Conservation (phyloP, 2,797 vertebrate genomes). For the Leucoraja ocellata region DNA sequence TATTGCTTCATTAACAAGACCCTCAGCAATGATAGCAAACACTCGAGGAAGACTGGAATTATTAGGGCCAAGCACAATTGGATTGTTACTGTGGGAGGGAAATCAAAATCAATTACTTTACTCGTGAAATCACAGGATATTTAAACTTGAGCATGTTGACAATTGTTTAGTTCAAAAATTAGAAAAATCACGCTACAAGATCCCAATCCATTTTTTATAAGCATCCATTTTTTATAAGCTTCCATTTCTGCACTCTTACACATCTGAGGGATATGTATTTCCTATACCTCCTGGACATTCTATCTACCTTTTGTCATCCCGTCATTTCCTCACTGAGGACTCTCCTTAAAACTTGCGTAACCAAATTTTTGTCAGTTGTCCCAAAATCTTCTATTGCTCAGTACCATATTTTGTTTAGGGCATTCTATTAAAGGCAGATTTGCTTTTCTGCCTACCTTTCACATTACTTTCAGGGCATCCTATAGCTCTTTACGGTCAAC, state of each 20-base stretch:
- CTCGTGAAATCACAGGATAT: background rate
- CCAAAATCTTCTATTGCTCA: background rate
- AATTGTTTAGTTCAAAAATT: too few species aligned
- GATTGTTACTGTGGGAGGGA: slow-evolving; percentile 76
- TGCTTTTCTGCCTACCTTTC: too few species aligned
- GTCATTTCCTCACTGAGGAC: background rate
- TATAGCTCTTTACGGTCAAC: too few species aligned
- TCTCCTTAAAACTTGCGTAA: background rate
- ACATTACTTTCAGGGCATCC: too few species aligned
- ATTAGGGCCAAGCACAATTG: slow-evolving; percentile 86
- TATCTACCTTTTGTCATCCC: background rate
- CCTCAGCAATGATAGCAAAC: slow-evolving; percentile 92
- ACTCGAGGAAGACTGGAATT: slow-evolving; percentile 93
- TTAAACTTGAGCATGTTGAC: too few species aligned
- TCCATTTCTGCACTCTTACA: background rate
- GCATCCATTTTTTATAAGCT: background rate
- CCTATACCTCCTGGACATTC: background rate
- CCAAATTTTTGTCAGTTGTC: background rate
- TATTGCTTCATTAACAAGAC: slow-evolving; percentile 84
- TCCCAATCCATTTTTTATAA: background rate
- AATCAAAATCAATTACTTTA: background rate
- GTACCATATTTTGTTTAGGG: background rate
- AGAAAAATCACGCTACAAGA: too few species aligned
- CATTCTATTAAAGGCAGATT: too few species aligned
- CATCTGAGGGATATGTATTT: background rate